Conservation (phyloP, 2,888 invertebrate genomes). For the Lordiphosa andalusiaca region DNA sequence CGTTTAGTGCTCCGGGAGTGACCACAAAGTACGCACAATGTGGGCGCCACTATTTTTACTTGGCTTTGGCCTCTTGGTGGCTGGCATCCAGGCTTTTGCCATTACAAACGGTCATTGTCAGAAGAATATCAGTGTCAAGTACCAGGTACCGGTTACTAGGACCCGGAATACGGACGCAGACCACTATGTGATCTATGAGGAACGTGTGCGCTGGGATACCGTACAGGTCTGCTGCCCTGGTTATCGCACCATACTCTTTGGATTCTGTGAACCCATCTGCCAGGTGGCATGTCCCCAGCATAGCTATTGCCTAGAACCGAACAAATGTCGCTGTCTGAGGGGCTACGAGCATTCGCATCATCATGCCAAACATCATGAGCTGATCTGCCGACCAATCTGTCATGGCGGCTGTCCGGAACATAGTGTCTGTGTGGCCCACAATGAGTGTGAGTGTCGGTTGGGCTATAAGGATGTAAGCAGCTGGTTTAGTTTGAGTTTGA, state of each 20-base stretch:
- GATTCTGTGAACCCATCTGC: conserved; percentile 78
- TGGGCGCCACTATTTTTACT: conserved; percentile 22
- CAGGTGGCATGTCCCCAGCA: conserved; percentile 76
- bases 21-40: conserved; percentile 38
- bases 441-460: conserved; percentile 78
- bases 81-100: conserved; percentile 42
- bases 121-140: conserved; percentile 75
- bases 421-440: conserved; percentile 73
- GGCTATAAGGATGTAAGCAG: conserved; percentile 75
- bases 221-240: conserved; percentile 70
- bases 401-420: conserved; percentile 74
- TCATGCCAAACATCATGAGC: conserved; percentile 57
- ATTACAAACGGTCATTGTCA: conserved; percentile 72
- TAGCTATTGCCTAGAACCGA: conserved; percentile 68
- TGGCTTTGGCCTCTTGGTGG: conserved; percentile 8
- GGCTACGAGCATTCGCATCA: conserved; percentile 75
- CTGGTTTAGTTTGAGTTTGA: conserved; percentile 59
- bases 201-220: conserved; percentile 70
- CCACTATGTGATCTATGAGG: conserved; percentile 66
- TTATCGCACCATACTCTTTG: conserved; percentile 70
- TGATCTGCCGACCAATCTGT: conserved; percentile 75
- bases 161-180: conserved; percentile 37
- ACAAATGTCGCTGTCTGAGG: conserved; percentile 69
- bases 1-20: conserved; percentile 38
- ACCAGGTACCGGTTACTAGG: conserved; percentile 69